phyloP scores from a whole-genome alignment of 2,888 invertebrate species.

The Hypena proboscidalis region DNA sequence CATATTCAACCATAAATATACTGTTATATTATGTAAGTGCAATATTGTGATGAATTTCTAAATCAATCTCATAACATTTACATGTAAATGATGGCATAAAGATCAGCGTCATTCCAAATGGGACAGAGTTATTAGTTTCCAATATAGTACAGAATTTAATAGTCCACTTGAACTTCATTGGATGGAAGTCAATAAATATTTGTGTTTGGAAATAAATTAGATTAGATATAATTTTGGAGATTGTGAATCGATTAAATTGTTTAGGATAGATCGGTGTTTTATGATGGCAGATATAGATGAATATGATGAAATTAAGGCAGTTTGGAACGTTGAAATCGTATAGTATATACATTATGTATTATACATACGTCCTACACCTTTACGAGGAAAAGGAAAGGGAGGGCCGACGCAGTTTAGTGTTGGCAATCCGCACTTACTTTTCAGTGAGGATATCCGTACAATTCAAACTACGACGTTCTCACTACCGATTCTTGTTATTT shows the following conservation, averaged over 20 bases:
- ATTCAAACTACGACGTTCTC: too few species aligned
- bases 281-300: background rate
- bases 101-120: background rate
- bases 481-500: too few species aligned
- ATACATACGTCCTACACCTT: too few species aligned
- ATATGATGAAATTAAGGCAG: too few species aligned
- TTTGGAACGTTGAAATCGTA: too few species aligned
- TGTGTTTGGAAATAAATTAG: constrained; percentile 12
- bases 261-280: constrained; percentile 15
- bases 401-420: too few species aligned
- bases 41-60: constrained; percentile 16
- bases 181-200: constrained; percentile 1
- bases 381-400: too few species aligned
- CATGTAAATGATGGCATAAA: constrained; percentile 5
- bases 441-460: too few species aligned
- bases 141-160: constrained; percentile 7
- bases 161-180: constrained; percentile 9
- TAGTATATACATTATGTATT: too few species aligned
- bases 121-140: constrained; percentile 4
- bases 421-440: too few species aligned
- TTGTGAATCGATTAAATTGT: constrained; percentile 16
- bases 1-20: too few species aligned
- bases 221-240: constrained; percentile 24
- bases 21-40: too few species aligned
- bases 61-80: constrained; percentile 7